phyloP scores from a whole-genome alignment of 2,113 vertebrate genomes.

The Phaethon lepturus region DNA sequence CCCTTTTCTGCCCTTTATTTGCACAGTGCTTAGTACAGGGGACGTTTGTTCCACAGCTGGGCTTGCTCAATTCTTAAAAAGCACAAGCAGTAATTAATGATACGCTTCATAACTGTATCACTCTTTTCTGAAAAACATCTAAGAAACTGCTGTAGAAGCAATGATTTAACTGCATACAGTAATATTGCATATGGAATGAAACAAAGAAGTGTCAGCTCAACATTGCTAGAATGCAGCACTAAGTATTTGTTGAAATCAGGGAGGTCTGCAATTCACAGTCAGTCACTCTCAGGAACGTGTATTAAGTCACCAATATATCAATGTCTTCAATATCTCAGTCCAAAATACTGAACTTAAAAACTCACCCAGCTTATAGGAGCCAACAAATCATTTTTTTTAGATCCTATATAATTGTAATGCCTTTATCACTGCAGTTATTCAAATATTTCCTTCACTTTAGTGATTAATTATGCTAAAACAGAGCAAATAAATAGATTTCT shows the following conservation, averaged over 20 bases:
- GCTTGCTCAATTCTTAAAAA: not conserved
- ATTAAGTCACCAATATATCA: not conserved
- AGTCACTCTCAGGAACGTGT: not conserved
- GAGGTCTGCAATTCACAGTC: not conserved
- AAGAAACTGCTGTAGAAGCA: not conserved
- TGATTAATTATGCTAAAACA: not conserved
- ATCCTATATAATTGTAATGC: not conserved
- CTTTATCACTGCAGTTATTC: not conserved
- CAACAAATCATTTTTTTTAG: not conserved
- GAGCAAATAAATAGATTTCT: not conserved
- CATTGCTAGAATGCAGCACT: not conserved
- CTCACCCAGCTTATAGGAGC: not conserved
- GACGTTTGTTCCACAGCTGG: not conserved
- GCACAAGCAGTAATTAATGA: not conserved
- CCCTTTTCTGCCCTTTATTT: not conserved
- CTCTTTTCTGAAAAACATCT: not conserved
- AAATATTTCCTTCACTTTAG: not conserved
- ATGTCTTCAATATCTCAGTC: not conserved
- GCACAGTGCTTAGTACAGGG: not conserved
- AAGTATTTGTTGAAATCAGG: not conserved
- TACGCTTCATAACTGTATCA: not conserved
- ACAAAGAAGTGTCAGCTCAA: not conserved
- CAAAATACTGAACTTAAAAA: not conserved
- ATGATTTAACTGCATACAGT: not conserved
- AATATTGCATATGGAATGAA: not conserved